Evolutionary conservation across 2,113 vertebrate genomes (phyloP).

Genomic region (Arvicanthis niloticus): DNA sequence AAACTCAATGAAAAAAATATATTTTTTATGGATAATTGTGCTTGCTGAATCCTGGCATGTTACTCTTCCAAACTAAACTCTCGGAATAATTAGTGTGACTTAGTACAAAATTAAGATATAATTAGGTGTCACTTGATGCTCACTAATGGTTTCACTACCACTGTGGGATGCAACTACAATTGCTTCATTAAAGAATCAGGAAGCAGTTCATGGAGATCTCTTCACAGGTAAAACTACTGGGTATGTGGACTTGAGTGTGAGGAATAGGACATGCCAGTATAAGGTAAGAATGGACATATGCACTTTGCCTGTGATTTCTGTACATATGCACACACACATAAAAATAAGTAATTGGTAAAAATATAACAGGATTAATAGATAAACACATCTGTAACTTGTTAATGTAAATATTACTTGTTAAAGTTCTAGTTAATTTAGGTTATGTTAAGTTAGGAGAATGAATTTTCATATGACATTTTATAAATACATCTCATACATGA

Average conservation of each 20-base stretch:
- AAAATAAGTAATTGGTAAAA: too few relatives aligned
- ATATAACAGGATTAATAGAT: neutral
- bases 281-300: neutral
- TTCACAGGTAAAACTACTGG: neutral
- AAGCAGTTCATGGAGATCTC: neutral
- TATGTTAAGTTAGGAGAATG: neutral
- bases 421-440: neutral
- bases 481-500: neutral
- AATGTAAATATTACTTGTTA: neutral
- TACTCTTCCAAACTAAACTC: neutral
- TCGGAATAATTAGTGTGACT: too few relatives aligned
- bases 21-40: neutral
- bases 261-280: fast-evolving
- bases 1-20: neutral
- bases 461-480: neutral
- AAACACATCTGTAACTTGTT: neutral
- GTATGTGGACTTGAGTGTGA: neutral
- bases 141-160: neutral
- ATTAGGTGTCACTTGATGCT: neutral
- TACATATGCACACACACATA: neutral
- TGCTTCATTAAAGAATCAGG: neutral
- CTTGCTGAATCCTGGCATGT: neutral
- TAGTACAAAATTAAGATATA: neutral
- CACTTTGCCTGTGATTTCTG: neutral
- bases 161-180: neutral